Base-by-base conservation (phyloP, 1,140 invertebrate species). In the Neodiprion lecontei region DNA sequence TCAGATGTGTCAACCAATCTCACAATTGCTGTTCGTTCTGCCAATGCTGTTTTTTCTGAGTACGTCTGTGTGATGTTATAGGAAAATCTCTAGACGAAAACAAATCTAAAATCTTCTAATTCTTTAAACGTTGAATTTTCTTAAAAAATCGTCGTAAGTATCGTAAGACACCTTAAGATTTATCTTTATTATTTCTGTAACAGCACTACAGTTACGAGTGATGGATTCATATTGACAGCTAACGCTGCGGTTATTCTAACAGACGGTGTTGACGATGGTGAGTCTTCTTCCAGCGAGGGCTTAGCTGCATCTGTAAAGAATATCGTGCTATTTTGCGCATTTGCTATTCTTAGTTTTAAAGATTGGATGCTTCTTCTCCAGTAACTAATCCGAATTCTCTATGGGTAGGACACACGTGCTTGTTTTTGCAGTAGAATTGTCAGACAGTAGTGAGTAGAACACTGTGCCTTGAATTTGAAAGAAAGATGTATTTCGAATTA, bases 11-110 rank as follows among this genome's bases (percentile, higher is more conserved):
- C 78, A 2, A 85, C 88, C 28, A 76, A 88, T 72, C 71, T 92
- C 12, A 80, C 89, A 53, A 86, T 92, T 1, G 79, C 90, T 66
- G 79, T 91, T 14, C 82, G 85, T 9, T 81, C 82, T 5, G 81
- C 75, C 69, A 80, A 81, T 67, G 76, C 78, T 48, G 67, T 78
- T 73, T 40, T 70, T 14, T 17, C 74, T 48, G 75, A 67, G 83
- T 84, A 70, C 79, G 70, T 67, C 50, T 61, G 53, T 17, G 53
- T 61, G n/a, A 61, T 17, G 9, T 17, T 61, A 4, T 14, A 12
- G 0, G 9, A 7, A 14, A 12, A 61, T 61, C 3, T 61, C 11
- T 17, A 49, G 23, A 69, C 28, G 9, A 10, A 9, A 61, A 49
- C 23, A 66, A 67, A 76, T 66, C 23, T 70, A 12, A 70, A 71